phyloP scores from a whole-genome alignment of 2,797 vertebrate species.

The Chaetodon trifasciatus region DNA sequence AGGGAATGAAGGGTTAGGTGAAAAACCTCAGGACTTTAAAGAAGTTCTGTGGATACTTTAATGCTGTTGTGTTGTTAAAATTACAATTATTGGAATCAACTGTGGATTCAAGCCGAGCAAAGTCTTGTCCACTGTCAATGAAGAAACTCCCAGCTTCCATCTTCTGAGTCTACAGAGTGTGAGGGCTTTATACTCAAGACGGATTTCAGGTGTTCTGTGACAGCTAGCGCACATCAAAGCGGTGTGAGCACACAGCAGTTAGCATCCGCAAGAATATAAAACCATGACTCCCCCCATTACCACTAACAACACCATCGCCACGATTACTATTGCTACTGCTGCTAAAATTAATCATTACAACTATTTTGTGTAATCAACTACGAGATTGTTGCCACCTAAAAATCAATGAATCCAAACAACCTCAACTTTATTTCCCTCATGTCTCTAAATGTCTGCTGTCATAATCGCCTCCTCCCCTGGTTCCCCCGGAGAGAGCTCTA shows the following conservation, averaged over 20 bases:
- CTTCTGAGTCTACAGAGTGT: not conserved
- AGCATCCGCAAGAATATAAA: constrained; percentile 1
- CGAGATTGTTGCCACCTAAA: constrained; percentile 26
- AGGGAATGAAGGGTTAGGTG: not conserved
- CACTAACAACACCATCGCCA: not conserved
- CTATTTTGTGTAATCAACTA: constrained; percentile 29
- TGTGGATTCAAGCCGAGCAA: not conserved
- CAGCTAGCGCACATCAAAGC: constrained; percentile 14
- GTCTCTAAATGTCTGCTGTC: constrained; percentile 61
- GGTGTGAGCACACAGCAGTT: not conserved
- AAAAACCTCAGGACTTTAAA: not conserved
- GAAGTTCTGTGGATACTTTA: not conserved
- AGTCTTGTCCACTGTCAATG: not conserved
- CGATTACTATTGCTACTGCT: not conserved
- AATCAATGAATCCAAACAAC: constrained; percentile 51
- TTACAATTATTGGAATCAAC: not conserved
- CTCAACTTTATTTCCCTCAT: constrained; percentile 58
- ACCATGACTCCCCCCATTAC: not conserved
- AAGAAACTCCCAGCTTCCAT: not conserved
- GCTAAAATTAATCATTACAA: constrained; percentile 21
- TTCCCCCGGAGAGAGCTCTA: constrained; percentile 53
- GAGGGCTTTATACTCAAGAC: not conserved
- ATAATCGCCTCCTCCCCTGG: constrained; percentile 46
- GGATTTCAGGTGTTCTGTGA: not conserved
- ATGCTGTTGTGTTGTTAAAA: too few species aligned